A percentile compares a stretch with the other conserved stretches of the same genome.
Evolutionary conservation across 2,113 vertebrate species (phyloP).

Genomic region (Colinus virginianus): DNA sequence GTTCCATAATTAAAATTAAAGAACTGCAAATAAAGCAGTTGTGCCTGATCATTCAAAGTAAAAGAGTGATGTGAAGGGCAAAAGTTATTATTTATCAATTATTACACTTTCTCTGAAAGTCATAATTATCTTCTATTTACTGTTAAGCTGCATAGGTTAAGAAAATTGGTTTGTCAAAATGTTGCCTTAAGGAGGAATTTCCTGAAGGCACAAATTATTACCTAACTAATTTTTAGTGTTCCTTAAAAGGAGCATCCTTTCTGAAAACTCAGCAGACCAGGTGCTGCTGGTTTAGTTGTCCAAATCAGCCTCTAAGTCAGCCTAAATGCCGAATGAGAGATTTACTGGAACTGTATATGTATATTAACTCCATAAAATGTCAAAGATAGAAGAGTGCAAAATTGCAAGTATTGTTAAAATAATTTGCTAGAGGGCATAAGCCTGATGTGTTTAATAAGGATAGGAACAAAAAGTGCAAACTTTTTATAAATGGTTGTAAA

Average conservation of each 20-base stretch:
- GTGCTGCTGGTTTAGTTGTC: neutral
- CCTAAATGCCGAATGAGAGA: neutral
- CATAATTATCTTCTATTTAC: neutral
- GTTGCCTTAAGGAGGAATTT: neutral
- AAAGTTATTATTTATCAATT: neutral
- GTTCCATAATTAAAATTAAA: slow-evolving; percentile 12
- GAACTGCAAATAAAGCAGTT: neutral
- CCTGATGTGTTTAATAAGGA: neutral
- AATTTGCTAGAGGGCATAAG: neutral
- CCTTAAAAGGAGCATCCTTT: neutral
- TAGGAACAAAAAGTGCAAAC: neutral
- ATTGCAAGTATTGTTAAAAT: neutral
- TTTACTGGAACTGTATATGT: neutral
- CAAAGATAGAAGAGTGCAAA: neutral
- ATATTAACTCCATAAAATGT: neutral
- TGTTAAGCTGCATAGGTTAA: neutral
- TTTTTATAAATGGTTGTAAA: neutral
- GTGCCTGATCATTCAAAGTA: neutral
- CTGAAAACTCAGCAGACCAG: neutral
- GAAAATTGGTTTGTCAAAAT: neutral
- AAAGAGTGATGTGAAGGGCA: neutral
- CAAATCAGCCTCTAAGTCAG: neutral
- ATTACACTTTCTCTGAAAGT: neutral
- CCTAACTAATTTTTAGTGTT: neutral
- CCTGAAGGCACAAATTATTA: neutral